phyloP scores from a whole-genome alignment of 1,140 invertebrate species.

The Hirudo medicinalis region DNA sequence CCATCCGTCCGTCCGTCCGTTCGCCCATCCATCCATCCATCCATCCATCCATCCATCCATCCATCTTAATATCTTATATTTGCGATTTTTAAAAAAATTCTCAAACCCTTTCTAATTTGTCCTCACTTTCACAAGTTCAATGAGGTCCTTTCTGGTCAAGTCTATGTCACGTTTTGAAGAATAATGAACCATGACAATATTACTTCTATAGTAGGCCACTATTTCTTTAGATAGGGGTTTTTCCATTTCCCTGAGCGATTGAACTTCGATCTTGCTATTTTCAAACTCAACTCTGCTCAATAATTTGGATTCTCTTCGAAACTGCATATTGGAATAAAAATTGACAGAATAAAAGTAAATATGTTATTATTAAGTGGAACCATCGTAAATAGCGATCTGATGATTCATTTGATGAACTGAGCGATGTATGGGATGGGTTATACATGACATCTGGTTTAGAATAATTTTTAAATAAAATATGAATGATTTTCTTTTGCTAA shows the following conservation, averaged over 20 bases:
- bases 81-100: not conserved
- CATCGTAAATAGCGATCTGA: too few relatives aligned
- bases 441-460: too few relatives aligned
- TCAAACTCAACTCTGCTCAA: not conserved
- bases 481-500: too few relatives aligned
- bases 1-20: too few relatives aligned
- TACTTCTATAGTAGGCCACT: not conserved
- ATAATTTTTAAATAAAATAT: too few relatives aligned
- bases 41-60: too few relatives aligned
- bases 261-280: not conserved
- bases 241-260: not conserved
- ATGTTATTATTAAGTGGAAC: too few relatives aligned
- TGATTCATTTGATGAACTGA: too few relatives aligned
- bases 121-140: constrained; percentile 7
- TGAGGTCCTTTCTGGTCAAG: not conserved
- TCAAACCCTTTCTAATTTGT: not conserved
- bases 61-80: too few relatives aligned
- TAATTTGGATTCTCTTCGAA: not conserved
- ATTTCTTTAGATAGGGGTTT: not conserved
- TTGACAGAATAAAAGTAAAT: too few relatives aligned
- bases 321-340: not conserved
- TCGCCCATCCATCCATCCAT: too few relatives aligned
- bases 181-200: constrained; percentile 2
- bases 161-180: not conserved
- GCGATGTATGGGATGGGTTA: too few relatives aligned